Evolutionary conservation across 1,140 invertebrate genomes (phyloP), one percentile per base, ranked within the genome.

Genomic region (Chironomus striatipennis): DNA sequence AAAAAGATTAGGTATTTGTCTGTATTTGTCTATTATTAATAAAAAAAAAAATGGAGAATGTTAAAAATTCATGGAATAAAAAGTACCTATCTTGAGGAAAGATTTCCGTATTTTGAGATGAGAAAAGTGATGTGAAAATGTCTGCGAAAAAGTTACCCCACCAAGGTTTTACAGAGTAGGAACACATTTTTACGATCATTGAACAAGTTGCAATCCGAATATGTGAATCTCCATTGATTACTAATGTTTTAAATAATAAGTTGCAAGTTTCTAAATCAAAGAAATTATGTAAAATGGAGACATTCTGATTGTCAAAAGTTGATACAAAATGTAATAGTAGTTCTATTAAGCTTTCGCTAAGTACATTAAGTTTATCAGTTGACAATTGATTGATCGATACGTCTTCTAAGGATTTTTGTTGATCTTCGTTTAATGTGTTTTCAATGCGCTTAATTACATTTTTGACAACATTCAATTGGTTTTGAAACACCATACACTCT

Each of bases 141-240:
- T 91, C 91, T 1, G 92, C 90, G 5, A 97, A 84, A 79, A 95
- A 95, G 75, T 91, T 87, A 12, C 94, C 94, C 94, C 94, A 97
- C 93, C 93, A 97, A 0, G 87, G 85, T 79, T 91, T 89, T 75
- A 88, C 86, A 73, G 89, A 90, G 6, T 70, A 70, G 47, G 80
- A 82, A 82, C 92, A 94, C 78, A 92, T 88, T 43, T 91, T 88
- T 24, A 93, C 90, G 77, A 96, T 83, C 75, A 96, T 84, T 0
- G 81, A 82, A 10, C 81, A 82, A 34, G 93, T 90, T 7, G 90
- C 92, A 43, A 82, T 74, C 73, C 82, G 81, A 21, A 82, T 76
- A 10, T 82, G 81, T 10, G 81, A 80, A 75, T 82, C 81, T 3
- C 81, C 81, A 75, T 80, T 79, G 0, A 82, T 80, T 7, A 82